Conservation (phyloP, 2,888 invertebrate species). For the Druceiella hillmani region DNA sequence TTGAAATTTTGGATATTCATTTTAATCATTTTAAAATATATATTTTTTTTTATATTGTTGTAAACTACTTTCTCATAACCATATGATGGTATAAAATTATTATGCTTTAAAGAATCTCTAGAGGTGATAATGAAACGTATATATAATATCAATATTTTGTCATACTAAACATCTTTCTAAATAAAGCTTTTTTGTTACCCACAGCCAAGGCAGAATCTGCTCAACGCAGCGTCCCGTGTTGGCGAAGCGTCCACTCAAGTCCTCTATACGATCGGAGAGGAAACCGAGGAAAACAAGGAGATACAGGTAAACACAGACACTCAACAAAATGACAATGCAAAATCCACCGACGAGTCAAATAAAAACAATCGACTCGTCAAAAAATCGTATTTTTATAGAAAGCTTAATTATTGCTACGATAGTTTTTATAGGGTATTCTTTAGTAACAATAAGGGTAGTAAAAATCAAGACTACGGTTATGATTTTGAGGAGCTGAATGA, state of each 20-base stretch:
- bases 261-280: slow-evolving; percentile 88
- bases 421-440: slow-evolving; percentile 48
- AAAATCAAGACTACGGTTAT: slow-evolving; percentile 32
- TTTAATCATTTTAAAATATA: slow-evolving; percentile 3
- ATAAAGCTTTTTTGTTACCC: neutral
- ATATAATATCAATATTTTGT: slow-evolving; percentile 12
- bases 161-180: neutral
- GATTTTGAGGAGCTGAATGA: slow-evolving; percentile 29
- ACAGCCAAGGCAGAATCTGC: slow-evolving; percentile 85
- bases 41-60: no score
- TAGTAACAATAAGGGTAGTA: slow-evolving; percentile 25
- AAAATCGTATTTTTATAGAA: slow-evolving; percentile 41
- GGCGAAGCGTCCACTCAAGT: slow-evolving; percentile 96
- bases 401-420: slow-evolving; percentile 47
- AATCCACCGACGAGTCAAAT: slow-evolving; percentile 16
- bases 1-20: slow-evolving; percentile 2
- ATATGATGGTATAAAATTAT: no score
- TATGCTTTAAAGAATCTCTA: no score
- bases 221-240: slow-evolving; percentile 93
- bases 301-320: slow-evolving; percentile 58
- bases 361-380: slow-evolving; percentile 24
- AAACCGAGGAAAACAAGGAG: slow-evolving; percentile 78
- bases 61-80: no score
- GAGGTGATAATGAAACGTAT: slow-evolving; percentile 15
- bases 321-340: no score